Evolutionary conservation across 2,888 invertebrate species (phyloP), one percentile per base, ranked within the genome.

Genomic region (Calameuta idolon): DNA sequence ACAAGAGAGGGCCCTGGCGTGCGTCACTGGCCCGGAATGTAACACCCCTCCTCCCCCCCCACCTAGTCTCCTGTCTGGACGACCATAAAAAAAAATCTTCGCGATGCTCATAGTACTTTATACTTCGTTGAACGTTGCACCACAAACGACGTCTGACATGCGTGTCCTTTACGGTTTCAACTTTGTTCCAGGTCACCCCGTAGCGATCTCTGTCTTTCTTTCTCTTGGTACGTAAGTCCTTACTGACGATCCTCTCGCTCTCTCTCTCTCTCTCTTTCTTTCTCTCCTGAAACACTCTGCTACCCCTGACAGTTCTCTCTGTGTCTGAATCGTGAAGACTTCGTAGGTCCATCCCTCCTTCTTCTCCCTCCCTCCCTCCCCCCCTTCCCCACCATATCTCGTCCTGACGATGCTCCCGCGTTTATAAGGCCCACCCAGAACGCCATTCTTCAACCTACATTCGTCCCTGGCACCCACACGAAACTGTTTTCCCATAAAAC

Each of bases 11-110:
- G 40, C 40, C 40, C 40, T 40, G 40, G 40, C 40, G 15, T 40
- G 89, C 89, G 89, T 90, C 89, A 90, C 87, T 86, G 85, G 85
- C 84, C 83, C 85, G 89, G 89, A 90, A 90, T 90, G 89, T 87
- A 87, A 89, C 88, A 88, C 87, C 86, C 69, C 30, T 82, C 79
- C 77, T 76, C 15, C 69, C 12, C 82, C 79, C 77, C 76, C 15
- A 12, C 33, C 30, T 35, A 35, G 35, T 9, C 69, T 12, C n/a
- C 31, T 69, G 69, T 69, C 69, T 81, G 83, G 75, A 77, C 82
- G 81, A 79, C 77, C 79, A 76, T 80, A 82, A 83, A 80, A 81
- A 81, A 82, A 80, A 80, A 77, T 75, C 77, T 80, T 55, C 75
- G 76, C 69, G 79, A 77, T 78, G 75, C 69, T 79, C 78, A 76